A percentile compares a stretch with the other conserved stretches of the same genome.
Evolutionary conservation across 2,888 invertebrate species (phyloP).

Genomic region (Heliconius charithonia): DNA sequence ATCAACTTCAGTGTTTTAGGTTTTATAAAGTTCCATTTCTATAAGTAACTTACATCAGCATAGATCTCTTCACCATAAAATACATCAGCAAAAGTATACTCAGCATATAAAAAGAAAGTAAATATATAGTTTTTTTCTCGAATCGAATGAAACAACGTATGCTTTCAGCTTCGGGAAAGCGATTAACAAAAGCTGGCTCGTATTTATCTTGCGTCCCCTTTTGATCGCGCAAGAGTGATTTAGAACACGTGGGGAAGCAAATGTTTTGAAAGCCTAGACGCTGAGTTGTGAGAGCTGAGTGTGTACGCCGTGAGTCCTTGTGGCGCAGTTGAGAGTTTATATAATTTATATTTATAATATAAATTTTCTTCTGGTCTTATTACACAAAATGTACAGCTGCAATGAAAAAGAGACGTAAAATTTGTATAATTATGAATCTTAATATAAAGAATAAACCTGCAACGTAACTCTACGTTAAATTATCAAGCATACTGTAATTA

Average conservation of each 20-base stretch:
- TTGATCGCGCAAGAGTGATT: constrained; percentile 35
- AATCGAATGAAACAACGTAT: constrained; percentile 5
- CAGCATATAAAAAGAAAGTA: not conserved
- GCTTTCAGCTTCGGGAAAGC: constrained; percentile 17
- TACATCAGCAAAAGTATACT: not conserved
- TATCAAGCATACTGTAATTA: no score
- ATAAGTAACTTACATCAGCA: not conserved
- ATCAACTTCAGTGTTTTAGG: no score
- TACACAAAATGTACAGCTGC: no score
- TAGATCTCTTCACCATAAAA: not conserved
- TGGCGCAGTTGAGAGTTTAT: not conserved
- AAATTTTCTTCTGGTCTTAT: no score
- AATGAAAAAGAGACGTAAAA: no score
- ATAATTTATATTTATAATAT: not conserved
- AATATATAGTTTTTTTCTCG: constrained; percentile 1
- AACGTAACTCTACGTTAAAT: no score
- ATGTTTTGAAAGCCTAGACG: constrained; percentile 35
- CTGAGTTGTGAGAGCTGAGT: not conserved
- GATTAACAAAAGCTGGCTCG: constrained; percentile 32
- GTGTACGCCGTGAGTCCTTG: not conserved
- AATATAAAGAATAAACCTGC: no score
- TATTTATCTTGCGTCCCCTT: constrained; percentile 31
- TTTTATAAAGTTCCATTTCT: not conserved
- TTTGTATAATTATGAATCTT: no score
- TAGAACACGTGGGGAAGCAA: constrained; percentile 32